phyloP scores from a whole-genome alignment of 1,140 invertebrate species.

The Centruroides vittatus region DNA sequence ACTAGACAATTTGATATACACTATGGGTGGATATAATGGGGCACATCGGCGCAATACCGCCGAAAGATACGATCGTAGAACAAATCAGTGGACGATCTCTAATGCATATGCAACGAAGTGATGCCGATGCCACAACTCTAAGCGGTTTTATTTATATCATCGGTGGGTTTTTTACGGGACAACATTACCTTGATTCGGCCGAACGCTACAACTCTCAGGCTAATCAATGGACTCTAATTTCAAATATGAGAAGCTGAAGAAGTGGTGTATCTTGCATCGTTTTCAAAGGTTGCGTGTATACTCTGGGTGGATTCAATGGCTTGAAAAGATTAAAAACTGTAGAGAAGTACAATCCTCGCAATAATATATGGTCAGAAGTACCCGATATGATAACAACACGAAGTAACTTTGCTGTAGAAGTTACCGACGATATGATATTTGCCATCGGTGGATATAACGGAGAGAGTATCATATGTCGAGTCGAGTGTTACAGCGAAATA shows the following conservation, averaged over 20 bases:
- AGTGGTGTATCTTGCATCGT: no score
- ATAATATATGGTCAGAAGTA: background rate
- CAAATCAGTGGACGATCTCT: constrained; percentile 27
- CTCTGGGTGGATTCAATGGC: constrained; percentile 41
- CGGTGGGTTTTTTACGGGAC: constrained; percentile 48
- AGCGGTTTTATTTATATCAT: constrained; percentile 52
- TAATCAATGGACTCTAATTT: constrained; percentile 72
- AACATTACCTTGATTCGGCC: constrained; percentile 45
- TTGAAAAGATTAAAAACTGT: constrained; percentile 20
- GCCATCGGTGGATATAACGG: constrained; percentile 51
- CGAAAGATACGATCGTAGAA: constrained; percentile 18
- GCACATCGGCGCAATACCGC: constrained; percentile 27
- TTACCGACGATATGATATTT: constrained; percentile 25
- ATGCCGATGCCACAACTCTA: constrained; percentile 27
- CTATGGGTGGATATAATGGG: constrained; percentile 38
- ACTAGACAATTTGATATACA: constrained; percentile 25
- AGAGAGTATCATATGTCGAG: constrained; percentile 58
- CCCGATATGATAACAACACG: background rate
- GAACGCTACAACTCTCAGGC: constrained; percentile 43
- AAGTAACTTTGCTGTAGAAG: background rate
- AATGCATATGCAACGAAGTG: constrained; percentile 25
- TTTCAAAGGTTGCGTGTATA: constrained; percentile 18
- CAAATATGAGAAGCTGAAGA: constrained; percentile 37
- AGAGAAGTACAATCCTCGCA: constrained; percentile 41
- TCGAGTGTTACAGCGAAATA: constrained; percentile 23